Evolutionary conservation across 2,113 vertebrate species (phyloP).

Genomic region (Chelonoidis abingdonii): DNA sequence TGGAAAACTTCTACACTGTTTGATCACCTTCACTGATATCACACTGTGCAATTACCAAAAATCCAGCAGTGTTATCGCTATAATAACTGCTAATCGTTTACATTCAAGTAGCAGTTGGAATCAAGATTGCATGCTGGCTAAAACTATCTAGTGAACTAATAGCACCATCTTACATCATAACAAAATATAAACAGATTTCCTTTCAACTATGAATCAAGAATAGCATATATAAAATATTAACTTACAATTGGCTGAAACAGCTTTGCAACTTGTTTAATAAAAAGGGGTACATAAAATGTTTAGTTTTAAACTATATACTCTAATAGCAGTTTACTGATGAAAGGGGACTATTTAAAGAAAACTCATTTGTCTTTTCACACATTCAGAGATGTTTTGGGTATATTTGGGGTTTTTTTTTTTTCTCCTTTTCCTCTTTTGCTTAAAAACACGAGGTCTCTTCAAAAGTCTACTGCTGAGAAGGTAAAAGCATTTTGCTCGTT

Average conservation of each 20-base stretch:
- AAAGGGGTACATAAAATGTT: background rate
- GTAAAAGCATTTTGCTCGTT: constrained; percentile 79
- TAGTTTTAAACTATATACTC: background rate
- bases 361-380: constrained; percentile 47
- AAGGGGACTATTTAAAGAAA: background rate
- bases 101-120: background rate
- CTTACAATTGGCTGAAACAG: background rate
- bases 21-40: constrained; percentile 24
- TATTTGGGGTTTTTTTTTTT: background rate
- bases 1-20: constrained; percentile 30
- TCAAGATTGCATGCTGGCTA: background rate
- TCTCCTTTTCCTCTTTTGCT: background rate
- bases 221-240: background rate
- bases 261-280: background rate
- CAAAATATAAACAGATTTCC: background rate
- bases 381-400: constrained; percentile 56
- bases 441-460: constrained; percentile 55
- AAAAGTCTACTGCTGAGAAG: constrained; percentile 73
- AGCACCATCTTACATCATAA: background rate
- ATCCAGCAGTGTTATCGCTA: background rate
- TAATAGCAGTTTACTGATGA: background rate
- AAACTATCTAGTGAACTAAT: background rate
- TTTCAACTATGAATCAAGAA: background rate
- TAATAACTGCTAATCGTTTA: constrained; percentile 1
- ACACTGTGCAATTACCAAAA: constrained; percentile 38